Evolutionary conservation across 1,140 invertebrate species (phyloP), one percentile per base, ranked within the genome.

Genomic region (Hylaeus anthracinus): DNA sequence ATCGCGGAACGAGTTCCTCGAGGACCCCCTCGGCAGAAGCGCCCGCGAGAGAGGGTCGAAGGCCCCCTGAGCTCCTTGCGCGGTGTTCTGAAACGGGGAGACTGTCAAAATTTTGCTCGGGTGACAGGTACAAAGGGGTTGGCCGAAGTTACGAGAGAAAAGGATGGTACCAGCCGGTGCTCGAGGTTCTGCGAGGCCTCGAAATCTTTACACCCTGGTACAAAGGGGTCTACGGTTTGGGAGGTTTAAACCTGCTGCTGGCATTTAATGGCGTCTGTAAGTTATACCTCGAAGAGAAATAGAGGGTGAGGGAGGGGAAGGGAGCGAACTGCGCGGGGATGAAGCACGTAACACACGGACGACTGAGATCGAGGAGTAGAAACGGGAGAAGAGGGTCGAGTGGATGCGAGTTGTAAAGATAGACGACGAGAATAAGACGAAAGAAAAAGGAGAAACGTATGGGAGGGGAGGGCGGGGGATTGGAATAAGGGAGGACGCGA

Each of bases 261-360:
- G 87, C 87, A 81, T 87, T 88, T 88, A 85, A 88, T 87, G 88
- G 83, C 82, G 85, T 79, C 87, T 82, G 87, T 86, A 89, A 89
- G 88, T 88, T 88, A 89, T 83, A 84, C 74, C 72, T 73, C 76
- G 75, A 73, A 12, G 74, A 10, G 12, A 39, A 15, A 37, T 2
- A 15, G 45, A 14, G 39, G 26, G 9, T 39, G 45, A 58, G 14
- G 26, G 5, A 39, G 43, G 43, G 37, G 45, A 45, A 70, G 66
- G 53, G 45, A 26, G 69, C 41, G 60, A 39, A 63, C 8, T 6
- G 41, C 14, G 15, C 45, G 48, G 37, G 81, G 71, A 37, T 63
- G 63, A 79, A 81, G 76, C 65, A 78, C 55, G 65, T 70, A 77
- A 72, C 58, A 39, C 43, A 64, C 71, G 63, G 55, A 67, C 87